A percentile compares a stretch with the other conserved stretches of the same genome.
Conservation (phyloP, 2,113 vertebrate species). For the Heterotilapia buettikoferi region DNA sequence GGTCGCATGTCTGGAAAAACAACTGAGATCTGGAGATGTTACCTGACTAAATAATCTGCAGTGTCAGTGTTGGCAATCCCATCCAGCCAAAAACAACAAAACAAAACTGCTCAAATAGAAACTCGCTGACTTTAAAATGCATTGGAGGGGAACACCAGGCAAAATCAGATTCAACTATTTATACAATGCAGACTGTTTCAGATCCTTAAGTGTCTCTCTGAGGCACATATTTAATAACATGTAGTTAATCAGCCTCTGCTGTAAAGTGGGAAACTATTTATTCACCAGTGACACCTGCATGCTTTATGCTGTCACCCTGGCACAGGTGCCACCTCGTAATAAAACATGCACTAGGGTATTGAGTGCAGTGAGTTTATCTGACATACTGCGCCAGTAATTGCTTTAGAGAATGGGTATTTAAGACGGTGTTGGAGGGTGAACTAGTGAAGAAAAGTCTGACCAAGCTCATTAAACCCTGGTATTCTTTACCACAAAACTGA, state of each 20-base stretch:
- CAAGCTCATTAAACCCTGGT: constrained; percentile 24
- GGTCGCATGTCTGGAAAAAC: constrained; percentile 36
- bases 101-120: constrained; percentile 34
- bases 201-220: constrained; percentile 20
- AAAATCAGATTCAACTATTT: not conserved
- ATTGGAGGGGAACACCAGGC: not conserved
- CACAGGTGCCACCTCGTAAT: constrained; percentile 11
- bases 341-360: constrained; percentile 20
- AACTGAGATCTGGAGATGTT: constrained; percentile 59
- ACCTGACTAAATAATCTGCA: constrained; percentile 51
- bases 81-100: constrained; percentile 40
- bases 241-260: constrained; percentile 32
- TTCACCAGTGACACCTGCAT: constrained; percentile 32
- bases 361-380: not conserved
- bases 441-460: not conserved
- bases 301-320: constrained; percentile 48
- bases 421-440: not conserved
- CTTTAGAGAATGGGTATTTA: constrained; percentile 15
- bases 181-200: constrained; percentile 7
- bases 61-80: constrained; percentile 41
- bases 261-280: constrained; percentile 36
- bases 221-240: constrained; percentile 31
- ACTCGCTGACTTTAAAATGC: constrained; percentile 4
- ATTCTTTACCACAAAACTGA: constrained; percentile 1
- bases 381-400: constrained; percentile 15